phyloP scores from a whole-genome alignment of 2,797 vertebrate genomes.

The Rhynchonycteris naso region DNA sequence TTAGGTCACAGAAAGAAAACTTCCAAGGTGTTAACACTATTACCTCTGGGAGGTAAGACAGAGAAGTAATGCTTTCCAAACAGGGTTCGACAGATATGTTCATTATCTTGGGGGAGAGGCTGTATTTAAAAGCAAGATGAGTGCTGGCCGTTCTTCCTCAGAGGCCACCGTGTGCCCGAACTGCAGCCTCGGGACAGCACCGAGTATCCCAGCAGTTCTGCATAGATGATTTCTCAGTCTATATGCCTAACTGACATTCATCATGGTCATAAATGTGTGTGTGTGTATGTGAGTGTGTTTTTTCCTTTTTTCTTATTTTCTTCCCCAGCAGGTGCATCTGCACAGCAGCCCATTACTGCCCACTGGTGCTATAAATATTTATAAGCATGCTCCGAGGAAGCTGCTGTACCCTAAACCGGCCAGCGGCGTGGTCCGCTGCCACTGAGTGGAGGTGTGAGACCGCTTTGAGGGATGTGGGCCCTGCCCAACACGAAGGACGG shows the following conservation, averaged over 20 bases:
- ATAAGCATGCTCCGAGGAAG: constrained; percentile 80
- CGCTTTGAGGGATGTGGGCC: neutral
- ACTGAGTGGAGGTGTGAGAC: constrained; percentile 26
- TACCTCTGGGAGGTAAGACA: neutral
- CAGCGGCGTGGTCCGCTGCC: constrained; percentile 75
- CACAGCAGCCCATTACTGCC: constrained; percentile 83
- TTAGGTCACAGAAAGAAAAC: neutral
- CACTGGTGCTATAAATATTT: constrained; percentile 84
- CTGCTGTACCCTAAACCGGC: constrained; percentile 75
- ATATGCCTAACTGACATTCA: constrained; percentile 82
- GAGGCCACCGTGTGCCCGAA: neutral
- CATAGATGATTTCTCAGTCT: constrained; percentile 55
- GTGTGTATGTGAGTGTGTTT: constrained; percentile 73
- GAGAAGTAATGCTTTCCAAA: constrained; percentile 32
- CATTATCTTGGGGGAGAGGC: neutral
- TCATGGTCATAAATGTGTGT: constrained; percentile 75
- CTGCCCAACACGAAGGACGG: neutral
- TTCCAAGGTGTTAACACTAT: neutral
- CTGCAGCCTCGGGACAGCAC: neutral
- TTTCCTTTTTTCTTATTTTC: constrained; percentile 79
- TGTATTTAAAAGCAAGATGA: constrained; percentile 1
- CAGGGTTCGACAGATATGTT: neutral
- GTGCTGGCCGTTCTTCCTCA: neutral
- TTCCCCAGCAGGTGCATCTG: constrained; percentile 84
- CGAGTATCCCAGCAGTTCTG: neutral